phyloP scores from a whole-genome alignment of 2,888 invertebrate species.

The Anagyrus pseudococci region DNA sequence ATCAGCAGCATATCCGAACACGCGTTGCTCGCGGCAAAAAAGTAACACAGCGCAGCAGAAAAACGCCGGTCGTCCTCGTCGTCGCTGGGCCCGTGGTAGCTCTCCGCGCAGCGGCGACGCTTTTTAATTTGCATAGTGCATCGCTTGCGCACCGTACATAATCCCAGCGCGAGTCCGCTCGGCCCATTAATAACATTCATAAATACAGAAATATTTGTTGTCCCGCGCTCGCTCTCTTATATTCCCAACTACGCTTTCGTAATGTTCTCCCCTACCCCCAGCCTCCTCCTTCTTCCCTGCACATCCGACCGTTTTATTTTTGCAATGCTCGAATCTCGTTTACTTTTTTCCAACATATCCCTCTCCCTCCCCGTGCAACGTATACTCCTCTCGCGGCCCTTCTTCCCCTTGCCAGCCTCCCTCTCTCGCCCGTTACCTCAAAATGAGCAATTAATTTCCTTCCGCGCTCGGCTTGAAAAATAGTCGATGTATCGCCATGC shows the following conservation, averaged over 20 bases:
- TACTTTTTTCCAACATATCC: conserved; percentile 11
- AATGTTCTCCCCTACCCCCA: conserved; percentile 14
- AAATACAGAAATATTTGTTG: conserved; percentile 38
- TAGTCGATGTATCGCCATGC: conserved; percentile 31
- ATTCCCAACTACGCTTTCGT: conserved; percentile 15
- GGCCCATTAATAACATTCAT: conserved; percentile 37
- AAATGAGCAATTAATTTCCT: conserved; percentile 38
- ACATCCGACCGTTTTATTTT: conserved; percentile 1
- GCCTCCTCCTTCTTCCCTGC: neutral
- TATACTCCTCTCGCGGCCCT: neutral
- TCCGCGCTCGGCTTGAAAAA: conserved; percentile 30
- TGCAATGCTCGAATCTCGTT: conserved; percentile 9
- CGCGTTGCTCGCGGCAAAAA: too few relatives aligned
- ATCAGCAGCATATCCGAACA: too few relatives aligned
- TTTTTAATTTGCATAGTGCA: conserved; percentile 28
- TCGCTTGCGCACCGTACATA: conserved; percentile 7
- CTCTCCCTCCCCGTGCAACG: neutral
- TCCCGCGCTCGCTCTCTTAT: conserved; percentile 2
- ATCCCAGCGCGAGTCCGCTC: conserved; percentile 16
- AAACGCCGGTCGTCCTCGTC: too few relatives aligned
- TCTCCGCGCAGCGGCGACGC: too few relatives aligned
- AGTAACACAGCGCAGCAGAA: too few relatives aligned
- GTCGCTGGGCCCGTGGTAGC: too few relatives aligned
- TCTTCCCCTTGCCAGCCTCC: neutral
- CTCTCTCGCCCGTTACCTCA: conserved; percentile 1